These are phyloP conservation scores for Hippocampus comes DNA, from an alignment of 2,113 vertebrate genomes.

Conservation along the genomic window DNA sequence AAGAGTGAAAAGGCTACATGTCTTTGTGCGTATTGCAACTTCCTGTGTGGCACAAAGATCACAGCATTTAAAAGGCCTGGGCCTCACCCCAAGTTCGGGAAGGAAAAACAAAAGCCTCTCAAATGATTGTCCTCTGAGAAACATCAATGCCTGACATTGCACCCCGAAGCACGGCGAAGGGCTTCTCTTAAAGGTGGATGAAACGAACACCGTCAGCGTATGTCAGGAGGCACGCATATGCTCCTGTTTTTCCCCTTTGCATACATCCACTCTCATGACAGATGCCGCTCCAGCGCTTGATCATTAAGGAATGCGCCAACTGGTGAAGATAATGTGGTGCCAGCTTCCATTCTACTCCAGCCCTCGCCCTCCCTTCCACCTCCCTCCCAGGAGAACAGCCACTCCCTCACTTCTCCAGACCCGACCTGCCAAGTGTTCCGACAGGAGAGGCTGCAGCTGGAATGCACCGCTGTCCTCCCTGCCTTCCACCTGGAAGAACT, in stretches of 20 bases:
- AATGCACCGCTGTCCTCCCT: constrained; percentile 77
- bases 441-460: constrained; percentile 80
- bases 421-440: constrained; percentile 79
- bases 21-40: constrained; percentile 58
- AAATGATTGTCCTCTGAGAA: constrained; percentile 47
- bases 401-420: constrained; percentile 76
- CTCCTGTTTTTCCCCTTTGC: constrained; percentile 16
- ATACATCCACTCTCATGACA: constrained; percentile 76
- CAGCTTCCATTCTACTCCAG: constrained; percentile 92
- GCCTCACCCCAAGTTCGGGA: constrained; percentile 49
- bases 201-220: constrained; percentile 56
- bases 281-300: constrained; percentile 94
- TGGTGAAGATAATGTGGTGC: constrained; percentile 96
- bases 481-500: constrained; percentile 71
- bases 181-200: constrained; percentile 43
- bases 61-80: constrained; percentile 57
- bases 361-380: constrained; percentile 81
- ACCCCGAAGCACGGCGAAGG: constrained; percentile 34
- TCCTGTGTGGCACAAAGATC: constrained; percentile 62
- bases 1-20: constrained; percentile 40
- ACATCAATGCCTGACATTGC: constrained; percentile 28
- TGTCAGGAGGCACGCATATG: constrained; percentile 60
- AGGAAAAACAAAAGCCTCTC: constrained; percentile 52
- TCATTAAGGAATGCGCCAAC: constrained; percentile 99
- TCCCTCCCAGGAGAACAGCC: constrained; percentile 66